Evolutionary conservation across 2,797 vertebrate genomes (phyloP).

Genomic region (Pseudochaenichthys georgianus): DNA sequence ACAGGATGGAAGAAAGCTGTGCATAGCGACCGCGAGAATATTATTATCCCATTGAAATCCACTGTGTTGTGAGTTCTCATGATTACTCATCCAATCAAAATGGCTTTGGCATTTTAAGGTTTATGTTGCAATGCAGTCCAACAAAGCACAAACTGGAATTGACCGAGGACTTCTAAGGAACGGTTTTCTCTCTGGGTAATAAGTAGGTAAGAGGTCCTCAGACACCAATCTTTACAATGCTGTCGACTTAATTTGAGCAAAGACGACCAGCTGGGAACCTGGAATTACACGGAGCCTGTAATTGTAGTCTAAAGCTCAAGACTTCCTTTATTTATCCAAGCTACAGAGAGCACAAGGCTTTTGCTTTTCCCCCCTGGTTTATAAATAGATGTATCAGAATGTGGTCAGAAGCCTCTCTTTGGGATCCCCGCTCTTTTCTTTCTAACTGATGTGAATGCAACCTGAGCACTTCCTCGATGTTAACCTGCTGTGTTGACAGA

Average conservation of each 20-base stretch:
- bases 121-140: constrained; percentile 8
- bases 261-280: constrained; percentile 1
- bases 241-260: neutral
- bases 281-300: constrained; percentile 16
- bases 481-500: no score
- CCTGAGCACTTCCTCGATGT: neutral
- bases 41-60: constrained; percentile 11
- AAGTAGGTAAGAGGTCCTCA: constrained; percentile 41
- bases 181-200: constrained; percentile 7
- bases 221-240: constrained; percentile 17
- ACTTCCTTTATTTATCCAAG: no score
- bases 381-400: no score
- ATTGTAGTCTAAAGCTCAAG: neutral
- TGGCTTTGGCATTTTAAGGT: constrained; percentile 25
- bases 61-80: neutral
- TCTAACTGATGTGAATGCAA: neutral
- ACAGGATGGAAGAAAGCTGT: constrained; percentile 35
- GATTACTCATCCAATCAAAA: constrained; percentile 20
- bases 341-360: no score
- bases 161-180: constrained; percentile 2
- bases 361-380: no score
- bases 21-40: neutral
- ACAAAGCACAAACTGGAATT: neutral
- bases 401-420: no score
- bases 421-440: neutral